phyloP scores from a whole-genome alignment of 2,888 invertebrate genomes.

The Stenotaenia linearis region DNA sequence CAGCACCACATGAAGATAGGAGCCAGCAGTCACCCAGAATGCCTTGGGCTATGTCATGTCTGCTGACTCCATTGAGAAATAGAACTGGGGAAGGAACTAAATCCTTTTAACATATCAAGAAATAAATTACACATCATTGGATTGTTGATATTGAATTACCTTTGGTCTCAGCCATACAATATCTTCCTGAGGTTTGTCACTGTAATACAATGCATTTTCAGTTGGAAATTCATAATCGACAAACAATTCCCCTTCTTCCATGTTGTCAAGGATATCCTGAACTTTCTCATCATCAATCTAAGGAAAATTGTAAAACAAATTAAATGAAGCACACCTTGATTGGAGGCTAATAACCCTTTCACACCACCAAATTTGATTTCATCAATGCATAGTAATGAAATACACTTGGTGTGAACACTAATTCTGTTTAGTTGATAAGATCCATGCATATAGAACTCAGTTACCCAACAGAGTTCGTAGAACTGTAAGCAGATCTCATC shows the following conservation, averaged over 20 bases:
- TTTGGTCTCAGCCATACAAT: constrained; percentile 51
- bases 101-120: constrained; percentile 43
- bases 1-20: constrained; percentile 50
- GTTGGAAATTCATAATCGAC: constrained; percentile 51
- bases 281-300: constrained; percentile 37
- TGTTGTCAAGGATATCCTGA: constrained; percentile 38
- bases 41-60: constrained; percentile 53
- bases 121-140: neutral
- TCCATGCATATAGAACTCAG: too few species aligned
- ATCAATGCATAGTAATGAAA: too few species aligned
- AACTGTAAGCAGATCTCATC: too few species aligned
- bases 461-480: too few species aligned
- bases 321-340: too few species aligned
- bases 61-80: constrained; percentile 50
- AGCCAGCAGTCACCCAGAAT: constrained; percentile 52
- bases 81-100: constrained; percentile 49
- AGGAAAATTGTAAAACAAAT: neutral
- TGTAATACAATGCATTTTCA: constrained; percentile 47
- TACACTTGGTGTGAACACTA: too few species aligned
- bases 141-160: constrained; percentile 40
- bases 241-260: constrained; percentile 44
- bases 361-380: too few species aligned
- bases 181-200: constrained; percentile 41
- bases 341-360: too few species aligned
- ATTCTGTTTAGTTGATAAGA: too few species aligned